Evolutionary conservation across 2,888 invertebrate genomes (phyloP), one percentile per base, ranked within the genome.

Genomic region (Hemicrepidius hirtus): DNA sequence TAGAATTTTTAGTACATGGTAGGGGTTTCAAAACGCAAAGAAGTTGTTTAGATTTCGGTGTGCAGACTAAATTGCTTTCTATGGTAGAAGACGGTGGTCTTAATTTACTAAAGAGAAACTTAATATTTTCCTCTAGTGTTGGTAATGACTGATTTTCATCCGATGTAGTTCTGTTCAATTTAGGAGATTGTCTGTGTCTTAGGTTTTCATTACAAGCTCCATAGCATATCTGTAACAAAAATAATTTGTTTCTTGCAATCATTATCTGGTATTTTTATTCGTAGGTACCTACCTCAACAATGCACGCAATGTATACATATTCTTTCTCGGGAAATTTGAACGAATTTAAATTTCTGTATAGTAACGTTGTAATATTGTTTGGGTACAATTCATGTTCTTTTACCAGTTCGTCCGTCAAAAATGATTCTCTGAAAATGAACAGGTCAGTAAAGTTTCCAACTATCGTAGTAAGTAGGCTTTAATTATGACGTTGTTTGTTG

Each of bases 161-260:
- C 9, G 7, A 1, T 1, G 32, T 9, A 32, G 9, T 32, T 7
- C 1, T 32, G 9, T 32, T 32, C 12, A n/a, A 13, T 41, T n/a
- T 41, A 13, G 41, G 9, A 32, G 9, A 32, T 7, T 32, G 9
- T 1, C 32, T 5, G 3, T 41, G 13, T 41, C 3, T 41, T 0
- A 6, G 4, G 41, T 16, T n/a, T n/a, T n/a, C 49, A 24, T 13
- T 55, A 18, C 55, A 55, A 1, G 55, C 18, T n/a, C 28, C 12
- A 18, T 35, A 18, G 21, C 37, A 57, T 7, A 57, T 4, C 57
- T 57, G n/a, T 24, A 53, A 50, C 20, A 50, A 10, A n/a, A 13
- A 28, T 20, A 7, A n/a, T 24, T 1, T 3, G 28, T 21, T 2
- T 24, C 3, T 20, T 24, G 2, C 24, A 24, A 24, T 24, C 24